These are phyloP conservation scores for Scylla paramamosain DNA, from an alignment of 1,140 invertebrate genomes.

Conservation along the genomic window DNA sequence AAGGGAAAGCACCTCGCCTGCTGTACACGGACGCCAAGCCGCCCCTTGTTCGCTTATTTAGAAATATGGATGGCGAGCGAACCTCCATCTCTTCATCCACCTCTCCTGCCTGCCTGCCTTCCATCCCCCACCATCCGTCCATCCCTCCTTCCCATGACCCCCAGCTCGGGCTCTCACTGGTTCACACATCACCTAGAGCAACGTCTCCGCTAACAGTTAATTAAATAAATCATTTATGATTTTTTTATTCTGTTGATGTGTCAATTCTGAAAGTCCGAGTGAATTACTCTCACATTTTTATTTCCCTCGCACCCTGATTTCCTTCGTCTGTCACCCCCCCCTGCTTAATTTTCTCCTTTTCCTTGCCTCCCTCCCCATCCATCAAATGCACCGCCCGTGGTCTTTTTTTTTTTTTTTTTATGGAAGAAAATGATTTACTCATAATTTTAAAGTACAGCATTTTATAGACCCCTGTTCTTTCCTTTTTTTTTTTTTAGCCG, in stretches of 20 bases:
- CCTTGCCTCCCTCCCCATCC: slow-evolving; percentile 21
- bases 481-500: slow-evolving; percentile 57
- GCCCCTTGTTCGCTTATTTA: slow-evolving; percentile 70
- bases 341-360: neutral
- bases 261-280: no score
- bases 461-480: slow-evolving; percentile 66
- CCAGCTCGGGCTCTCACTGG: neutral
- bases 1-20: slow-evolving; percentile 71
- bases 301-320: no score
- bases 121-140: neutral
- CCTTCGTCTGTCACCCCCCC: no score
- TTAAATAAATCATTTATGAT: no score
- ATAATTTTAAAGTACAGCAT: slow-evolving; percentile 63
- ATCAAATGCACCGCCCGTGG: slow-evolving; percentile 51
- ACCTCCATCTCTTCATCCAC: neutral
- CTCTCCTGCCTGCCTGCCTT: neutral
- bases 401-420: neutral
- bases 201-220: neutral
- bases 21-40: slow-evolving; percentile 58
- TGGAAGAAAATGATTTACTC: slow-evolving; percentile 50
- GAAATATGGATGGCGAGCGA: slow-evolving; percentile 75
- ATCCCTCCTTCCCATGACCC: neutral
- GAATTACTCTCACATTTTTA: no score
- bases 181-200: neutral
- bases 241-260: no score